Percentiles rank a stretch among this genome's conserved stretches.
Evolutionary conservation across 2,113 vertebrate genomes (phyloP).

Genomic region (Seriola aureovittata): DNA sequence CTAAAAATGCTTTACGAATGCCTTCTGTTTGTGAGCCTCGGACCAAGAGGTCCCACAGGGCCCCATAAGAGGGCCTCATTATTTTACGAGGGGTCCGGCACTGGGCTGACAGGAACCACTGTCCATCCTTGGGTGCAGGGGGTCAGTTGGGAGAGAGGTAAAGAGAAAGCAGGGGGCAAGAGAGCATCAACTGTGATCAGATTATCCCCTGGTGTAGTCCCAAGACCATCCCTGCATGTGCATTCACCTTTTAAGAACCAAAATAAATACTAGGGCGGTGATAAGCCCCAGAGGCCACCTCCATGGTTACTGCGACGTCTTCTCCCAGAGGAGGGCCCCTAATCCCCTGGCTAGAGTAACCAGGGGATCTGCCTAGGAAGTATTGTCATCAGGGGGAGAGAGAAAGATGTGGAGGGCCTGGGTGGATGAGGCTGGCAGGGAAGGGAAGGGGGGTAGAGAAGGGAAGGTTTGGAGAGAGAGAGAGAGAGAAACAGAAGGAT

Average conservation of each 20-base stretch:
- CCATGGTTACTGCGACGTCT: conserved; percentile 80
- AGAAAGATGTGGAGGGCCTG: conserved; percentile 57
- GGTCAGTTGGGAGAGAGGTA: conserved; percentile 63
- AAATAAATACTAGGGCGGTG: conserved; percentile 82
- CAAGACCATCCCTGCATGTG: conserved; percentile 74
- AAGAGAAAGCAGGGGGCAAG: conserved; percentile 58
- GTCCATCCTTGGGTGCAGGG: conserved; percentile 44
- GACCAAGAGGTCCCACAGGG: conserved; percentile 48
- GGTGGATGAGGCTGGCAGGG: conserved; percentile 45
- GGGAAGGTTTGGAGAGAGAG: conserved; percentile 31
- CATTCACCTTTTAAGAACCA: conserved; percentile 85
- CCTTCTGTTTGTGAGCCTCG: conserved; percentile 62
- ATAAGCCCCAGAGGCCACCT: conserved; percentile 79
- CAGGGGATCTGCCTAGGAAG: conserved; percentile 76
- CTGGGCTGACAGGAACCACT: conserved; percentile 53
- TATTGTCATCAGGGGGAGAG: conserved; percentile 77
- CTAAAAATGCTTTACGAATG: conserved; percentile 65
- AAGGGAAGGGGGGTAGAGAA: conserved; percentile 27
- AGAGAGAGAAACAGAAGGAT: conserved; percentile 48
- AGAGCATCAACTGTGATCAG: conserved; percentile 77
- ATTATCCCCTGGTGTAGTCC: conserved; percentile 78
- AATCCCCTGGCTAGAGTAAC: conserved; percentile 80
- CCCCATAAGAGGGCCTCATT: conserved; percentile 54
- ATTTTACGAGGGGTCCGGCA: conserved; percentile 56
- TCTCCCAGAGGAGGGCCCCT: conserved; percentile 80